Evolutionary conservation across 2,797 vertebrate species (phyloP).

Genomic region (Erethizon dorsatum): DNA sequence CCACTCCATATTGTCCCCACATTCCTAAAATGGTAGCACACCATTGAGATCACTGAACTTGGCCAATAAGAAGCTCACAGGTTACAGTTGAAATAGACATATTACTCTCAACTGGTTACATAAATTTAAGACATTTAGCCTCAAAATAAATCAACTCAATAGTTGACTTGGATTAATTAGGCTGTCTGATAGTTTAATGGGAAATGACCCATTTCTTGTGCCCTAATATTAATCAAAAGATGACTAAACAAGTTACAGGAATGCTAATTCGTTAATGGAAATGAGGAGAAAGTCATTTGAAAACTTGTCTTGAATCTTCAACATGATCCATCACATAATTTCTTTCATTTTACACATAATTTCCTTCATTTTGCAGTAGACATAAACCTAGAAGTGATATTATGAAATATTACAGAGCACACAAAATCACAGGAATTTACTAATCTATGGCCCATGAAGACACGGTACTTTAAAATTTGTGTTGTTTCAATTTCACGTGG

Average conservation of each 20-base stretch:
- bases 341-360: too few species aligned
- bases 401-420: not conserved
- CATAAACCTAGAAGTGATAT: not conserved
- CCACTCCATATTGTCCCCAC: not conserved
- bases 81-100: not conserved
- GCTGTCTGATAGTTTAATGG: not conserved
- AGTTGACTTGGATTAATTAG: not conserved
- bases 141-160: not conserved
- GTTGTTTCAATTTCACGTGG: not conserved
- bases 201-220: not conserved
- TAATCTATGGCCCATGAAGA: not conserved
- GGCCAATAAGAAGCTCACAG: not conserved
- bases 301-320: not conserved
- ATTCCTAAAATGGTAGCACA: not conserved
- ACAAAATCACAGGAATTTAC: not conserved
- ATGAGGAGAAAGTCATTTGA: not conserved
- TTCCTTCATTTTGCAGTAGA: not conserved
- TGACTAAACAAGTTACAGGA: not conserved
- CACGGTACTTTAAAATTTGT: not conserved
- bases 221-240: not conserved
- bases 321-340: too few species aligned
- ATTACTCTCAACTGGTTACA: not conserved
- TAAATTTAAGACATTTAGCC: not conserved
- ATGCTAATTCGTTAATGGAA: not conserved
- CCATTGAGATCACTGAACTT: not conserved